Evolutionary conservation across 2,113 vertebrate genomes (phyloP), one percentile per base, ranked within the genome.

Genomic region (Callipepla californica): DNA sequence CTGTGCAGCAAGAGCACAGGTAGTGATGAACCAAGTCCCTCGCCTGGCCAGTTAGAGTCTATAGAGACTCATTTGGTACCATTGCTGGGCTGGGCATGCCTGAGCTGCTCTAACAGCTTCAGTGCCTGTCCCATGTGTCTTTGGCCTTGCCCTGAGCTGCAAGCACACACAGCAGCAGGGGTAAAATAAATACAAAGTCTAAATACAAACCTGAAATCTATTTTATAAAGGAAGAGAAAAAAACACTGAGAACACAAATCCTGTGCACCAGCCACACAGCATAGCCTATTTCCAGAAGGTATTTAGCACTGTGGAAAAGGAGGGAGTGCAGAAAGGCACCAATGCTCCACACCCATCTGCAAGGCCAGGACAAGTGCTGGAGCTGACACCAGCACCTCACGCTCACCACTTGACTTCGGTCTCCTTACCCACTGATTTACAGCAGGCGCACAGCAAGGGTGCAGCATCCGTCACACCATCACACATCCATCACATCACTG

Each of bases 311-410:
- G 5, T 6, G 25, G 69, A n/a, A 57, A 57, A 80, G 67, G 5
- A 82, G 38, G 45, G 47, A 45, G 67, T 20, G 13, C 5, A 12
- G 34, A 42, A 55, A 50, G 45, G 19, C 1, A 1, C 25, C 0
- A 0, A 22, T 23, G 34, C 25, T 70, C 26, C 2, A 0, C 12
- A 51, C 2, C 0, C 38, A 4, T 25, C n/a, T 26, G n/a, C 12
- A 19, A 47, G 40, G 44, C 67, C 13, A 7, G 44, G 22, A 66
- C 26, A 44, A 12, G 13, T 7, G 22, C 57, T 18, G 63, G 73
- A 40, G 17, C 26, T 20, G 17, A 20, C 68, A 50, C 15, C 20
- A 32, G 45, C 0, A 1, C 55, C 18, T 14, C 51, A 45, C 45
- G 42, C 14, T 3, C 11, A 13, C 40, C 40, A 26, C 34, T 38